Base-by-base conservation (phyloP, 2,888 invertebrate genomes). In the Cephus rjabovi region DNA sequence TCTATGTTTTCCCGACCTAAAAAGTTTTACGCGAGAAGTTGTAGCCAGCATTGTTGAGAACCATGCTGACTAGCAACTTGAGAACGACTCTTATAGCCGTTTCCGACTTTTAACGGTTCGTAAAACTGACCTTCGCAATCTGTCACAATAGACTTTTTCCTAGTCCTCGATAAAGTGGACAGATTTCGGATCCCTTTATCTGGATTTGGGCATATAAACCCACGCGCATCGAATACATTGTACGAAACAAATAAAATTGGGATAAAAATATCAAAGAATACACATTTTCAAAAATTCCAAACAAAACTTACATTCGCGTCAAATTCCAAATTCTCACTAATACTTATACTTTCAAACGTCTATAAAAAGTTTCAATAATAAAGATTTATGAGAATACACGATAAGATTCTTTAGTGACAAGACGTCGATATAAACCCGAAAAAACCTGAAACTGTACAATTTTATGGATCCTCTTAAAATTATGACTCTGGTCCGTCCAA, bases 51-150 rank as follows among this genome's bases (percentile, higher is more conserved):
- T 23, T 56, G 56, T 56, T 56, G 56, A 23, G 56, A 56, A 23
- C 56, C 56, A 23, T 23, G 56, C 56, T 56, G 56, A 56, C 56
- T 23, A 2, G 23, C 2, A 56, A 56, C 56, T 56, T 9, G 56
- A 56, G 56, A 23, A 23, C 56, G 56, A 56, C 56, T 56, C 56
- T 56, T 56, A 56, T 23, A n/a, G 69, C 74, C 34, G 34, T 74
- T 74, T 74, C 74, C 31, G 74, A 77, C 74, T 77, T 77, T 77
- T 74, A 74, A 74, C 73, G 40, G 77, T 33, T 74, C 77, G 68
- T 77, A 74, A 77, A 77, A 77, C 74, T 77, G 77, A 77, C 77
- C 77, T 74, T 34, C 69, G 74, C 77, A 69, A 34, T 23, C n/a
- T 37, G 34, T 37, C 30, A n/a, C 34, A 31, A 37, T n/a, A n/a